Base-by-base conservation (phyloP, 2,888 invertebrate species). In the Synanthedon tipuliformis region DNA sequence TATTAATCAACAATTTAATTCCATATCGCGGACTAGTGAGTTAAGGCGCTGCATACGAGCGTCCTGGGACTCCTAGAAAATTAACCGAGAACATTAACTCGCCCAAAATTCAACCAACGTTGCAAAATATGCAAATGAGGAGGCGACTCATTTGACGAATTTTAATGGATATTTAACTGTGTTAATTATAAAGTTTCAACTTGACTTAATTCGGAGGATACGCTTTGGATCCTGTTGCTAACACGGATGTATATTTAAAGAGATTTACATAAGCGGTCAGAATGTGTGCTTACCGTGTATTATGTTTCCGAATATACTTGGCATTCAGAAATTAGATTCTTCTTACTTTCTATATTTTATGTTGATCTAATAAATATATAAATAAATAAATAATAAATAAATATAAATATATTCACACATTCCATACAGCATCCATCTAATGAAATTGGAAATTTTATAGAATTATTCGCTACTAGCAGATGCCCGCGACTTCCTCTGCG, bases 1-100 rank as follows among this genome's bases (percentile, higher is more conserved):
- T 74, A 83, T 83, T 84, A 82, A 84, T 84, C 80, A 85, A 78
- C 81, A 81, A 45, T 86, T 83, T 85, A 84, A 84, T 82, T 84
- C 75, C 69, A 77, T 75, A 77, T 71, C 72, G 73, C 63, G 63
- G 62, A 64, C 57, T 60, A 66, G 64, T 61, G 63, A 63, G 68
- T 62, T 68, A 73, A 76, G 68, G 69, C 69, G 61, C 57, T 68
- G 64, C 69, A 67, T 72, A 81, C 76, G 76, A 69, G 61, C 73
- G 67, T 61, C 73, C 56, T 59, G 85, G 83, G 85, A 84, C 75
- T 72, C 66, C 71, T 71, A 73, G 70, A 66, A 78, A 81, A 82
- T 80, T 78, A 82, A 77, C 76, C 70, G 62, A 65, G 69, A 68
- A 63, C 65, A 66, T 75, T 76, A 74, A 71, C 72, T 65, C 60